These are phyloP conservation scores for Rhinatrema bivittatum DNA, from an alignment of 2,797 vertebrate genomes.

Conservation along the genomic window DNA sequence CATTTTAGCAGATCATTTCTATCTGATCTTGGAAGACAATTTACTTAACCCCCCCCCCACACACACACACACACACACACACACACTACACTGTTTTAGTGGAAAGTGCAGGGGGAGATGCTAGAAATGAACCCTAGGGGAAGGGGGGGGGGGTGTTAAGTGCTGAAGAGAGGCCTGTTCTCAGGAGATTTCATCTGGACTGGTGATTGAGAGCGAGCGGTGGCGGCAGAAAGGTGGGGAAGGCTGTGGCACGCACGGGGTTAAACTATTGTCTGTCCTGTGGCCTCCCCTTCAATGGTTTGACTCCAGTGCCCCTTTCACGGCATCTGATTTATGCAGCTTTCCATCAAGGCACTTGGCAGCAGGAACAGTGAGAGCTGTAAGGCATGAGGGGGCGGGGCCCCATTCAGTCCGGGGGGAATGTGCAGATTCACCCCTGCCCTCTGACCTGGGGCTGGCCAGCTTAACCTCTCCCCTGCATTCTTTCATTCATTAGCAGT, in stretches of 20 bases:
- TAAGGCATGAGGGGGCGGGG: conserved; percentile 34
- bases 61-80: no score
- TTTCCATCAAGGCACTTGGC: conserved; percentile 52
- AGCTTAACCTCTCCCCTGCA: conserved; percentile 27
- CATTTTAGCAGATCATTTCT: no score
- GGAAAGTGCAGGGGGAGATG: no score
- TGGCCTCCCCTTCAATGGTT: conserved; percentile 32
- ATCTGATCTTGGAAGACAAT: no score
- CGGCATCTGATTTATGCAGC: conserved; percentile 53
- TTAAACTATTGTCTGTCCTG: conserved; percentile 6
- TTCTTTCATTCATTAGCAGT: neutral
- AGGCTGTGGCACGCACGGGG: neutral
- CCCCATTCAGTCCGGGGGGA: conserved; percentile 27
- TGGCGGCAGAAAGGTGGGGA: no score
- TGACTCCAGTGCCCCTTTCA: conserved; percentile 19
- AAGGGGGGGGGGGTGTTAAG: no score
- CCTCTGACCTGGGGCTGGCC: conserved; percentile 37
- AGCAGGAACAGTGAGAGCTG: conserved; percentile 42
- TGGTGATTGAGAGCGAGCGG: no score
- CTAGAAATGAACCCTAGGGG: no score
- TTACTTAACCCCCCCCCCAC: no score
- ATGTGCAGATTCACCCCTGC: conserved; percentile 40
- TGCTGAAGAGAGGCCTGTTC: no score
- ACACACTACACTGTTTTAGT: no score
- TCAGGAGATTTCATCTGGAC: no score